Base-by-base conservation (phyloP, 2,113 vertebrate genomes). In the Camarhynchus parvulus region DNA sequence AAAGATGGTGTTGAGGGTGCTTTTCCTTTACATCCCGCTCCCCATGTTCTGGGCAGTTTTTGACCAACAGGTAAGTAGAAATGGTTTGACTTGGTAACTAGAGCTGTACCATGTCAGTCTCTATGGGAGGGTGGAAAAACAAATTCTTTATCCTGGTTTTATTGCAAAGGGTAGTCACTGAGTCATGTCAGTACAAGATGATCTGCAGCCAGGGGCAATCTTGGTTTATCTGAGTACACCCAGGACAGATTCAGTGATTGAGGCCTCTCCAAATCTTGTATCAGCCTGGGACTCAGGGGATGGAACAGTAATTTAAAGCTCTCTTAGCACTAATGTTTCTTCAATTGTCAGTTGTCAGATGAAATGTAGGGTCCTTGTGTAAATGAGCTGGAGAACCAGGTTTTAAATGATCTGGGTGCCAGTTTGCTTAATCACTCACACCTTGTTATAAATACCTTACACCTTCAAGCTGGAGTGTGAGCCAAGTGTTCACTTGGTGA, bases 31-130 rank as follows among this genome's bases (percentile, higher is more conserved):
- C 62, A 99, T 99, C 31, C 99, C 99, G 8, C 98, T 99, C 8
- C 99, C 99, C 3, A 99, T 99, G 99, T 99, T 99, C 97, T 99
- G 99, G 99, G 99, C 99, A 0, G 94, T 99, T 33, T 99, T 99
- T 96, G 99, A 99, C 96, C 99, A 99, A 91, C 99, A 99, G 99
- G 99, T 99, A 98, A 27, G 59, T 59, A 79, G 62, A 70, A 53
- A 42, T 22, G 37, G 9, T n/a, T 82, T 80, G 15, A 27, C 22
- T 95, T 80, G 20, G 15, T n/a, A 46, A 44, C 44, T 66, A 55
- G 22, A 62, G 31, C 6, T 78, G 35, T 39, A 66, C 19, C 4
- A 2, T 10, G 18, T 79, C n/a, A 33, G 15, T 46, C 37, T 63
- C 12, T 37, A 8, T 50, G n/a, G 9, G 25, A 95, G 46, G 14